Evolutionary conservation across 2,113 vertebrate species (phyloP).

Genomic region (Laterallus jamaicensis): DNA sequence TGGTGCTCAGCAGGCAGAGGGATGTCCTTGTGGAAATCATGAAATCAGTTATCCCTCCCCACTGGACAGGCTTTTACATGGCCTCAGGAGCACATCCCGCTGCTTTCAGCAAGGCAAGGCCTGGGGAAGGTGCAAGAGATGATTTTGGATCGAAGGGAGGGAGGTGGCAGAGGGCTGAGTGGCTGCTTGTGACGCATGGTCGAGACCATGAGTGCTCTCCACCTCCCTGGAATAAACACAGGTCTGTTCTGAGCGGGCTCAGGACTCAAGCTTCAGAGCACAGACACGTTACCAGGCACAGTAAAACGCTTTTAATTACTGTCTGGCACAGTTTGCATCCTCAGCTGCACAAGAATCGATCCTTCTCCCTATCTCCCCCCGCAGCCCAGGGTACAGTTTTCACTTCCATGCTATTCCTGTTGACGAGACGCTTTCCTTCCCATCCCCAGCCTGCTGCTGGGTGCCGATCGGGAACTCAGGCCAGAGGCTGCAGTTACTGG

Average conservation of each 20-base stretch:
- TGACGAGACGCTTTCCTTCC: neutral
- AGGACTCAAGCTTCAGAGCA: neutral
- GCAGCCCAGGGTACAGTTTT: neutral
- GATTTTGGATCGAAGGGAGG: neutral
- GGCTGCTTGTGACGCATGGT: neutral
- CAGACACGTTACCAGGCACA: neutral
- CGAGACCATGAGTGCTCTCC: neutral
- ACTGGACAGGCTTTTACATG: rapidly evolving
- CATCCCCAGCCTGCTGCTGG: neutral
- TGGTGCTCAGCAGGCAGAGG: neutral
- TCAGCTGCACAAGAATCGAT: constrained; percentile 21
- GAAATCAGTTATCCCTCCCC: rapidly evolving
- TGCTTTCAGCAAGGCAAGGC: neutral
- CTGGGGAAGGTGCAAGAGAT: neutral
- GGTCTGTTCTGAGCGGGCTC: neutral
- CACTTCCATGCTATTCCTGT: neutral
- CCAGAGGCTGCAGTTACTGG: neutral
- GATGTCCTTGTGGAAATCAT: rapidly evolving
- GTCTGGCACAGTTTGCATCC: constrained; percentile 11
- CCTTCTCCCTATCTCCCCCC: neutral
- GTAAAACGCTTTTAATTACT: neutral
- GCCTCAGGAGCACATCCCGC: neutral
- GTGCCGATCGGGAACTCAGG: rapidly evolving
- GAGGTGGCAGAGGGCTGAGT: neutral
- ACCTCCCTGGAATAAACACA: neutral